Evolutionary conservation across 2,888 invertebrate genomes (phyloP).

Genomic region (Meghimatium bilineatum): DNA sequence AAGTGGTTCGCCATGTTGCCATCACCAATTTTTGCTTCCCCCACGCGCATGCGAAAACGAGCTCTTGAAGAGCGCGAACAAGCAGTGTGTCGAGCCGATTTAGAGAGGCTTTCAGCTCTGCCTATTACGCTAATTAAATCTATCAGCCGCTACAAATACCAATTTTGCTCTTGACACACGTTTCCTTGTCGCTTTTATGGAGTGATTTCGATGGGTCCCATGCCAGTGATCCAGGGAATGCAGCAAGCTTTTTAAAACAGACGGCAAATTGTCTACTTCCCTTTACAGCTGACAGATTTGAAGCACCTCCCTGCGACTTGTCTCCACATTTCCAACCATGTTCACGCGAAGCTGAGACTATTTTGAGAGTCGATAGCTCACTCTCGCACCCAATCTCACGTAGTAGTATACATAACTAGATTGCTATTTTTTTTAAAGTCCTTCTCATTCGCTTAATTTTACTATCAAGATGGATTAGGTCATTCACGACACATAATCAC

Average conservation of each 20-base stretch:
- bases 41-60: conserved; percentile 45
- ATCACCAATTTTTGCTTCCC: conserved; percentile 40
- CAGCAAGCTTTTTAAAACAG: conserved; percentile 47
- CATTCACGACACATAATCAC: conserved; percentile 16
- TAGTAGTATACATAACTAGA: conserved; percentile 27
- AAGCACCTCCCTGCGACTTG: conserved; percentile 37
- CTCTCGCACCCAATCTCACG: neutral
- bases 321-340: conserved; percentile 30
- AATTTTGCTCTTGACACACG: conserved; percentile 44
- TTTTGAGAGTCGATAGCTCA: conserved; percentile 29
- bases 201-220: conserved; percentile 35
- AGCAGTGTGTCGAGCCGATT: conserved; percentile 35
- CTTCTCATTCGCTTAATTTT: conserved; percentile 6
- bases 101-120: conserved; percentile 46
- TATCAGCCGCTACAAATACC: conserved; percentile 47
- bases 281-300: conserved; percentile 35
- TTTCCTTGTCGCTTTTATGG: conserved; percentile 38
- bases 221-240: conserved; percentile 28
- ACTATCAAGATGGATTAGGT: neutral
- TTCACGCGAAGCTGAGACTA: conserved; percentile 27
- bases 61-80: conserved; percentile 42
- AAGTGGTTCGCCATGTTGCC: conserved; percentile 46
- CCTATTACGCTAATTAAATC: conserved; percentile 51
- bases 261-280: conserved; percentile 49
- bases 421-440: conserved; percentile 19